Evolutionary conservation across 2,888 invertebrate species (phyloP).

Genomic region (Rhagophthalmus giganteus): DNA sequence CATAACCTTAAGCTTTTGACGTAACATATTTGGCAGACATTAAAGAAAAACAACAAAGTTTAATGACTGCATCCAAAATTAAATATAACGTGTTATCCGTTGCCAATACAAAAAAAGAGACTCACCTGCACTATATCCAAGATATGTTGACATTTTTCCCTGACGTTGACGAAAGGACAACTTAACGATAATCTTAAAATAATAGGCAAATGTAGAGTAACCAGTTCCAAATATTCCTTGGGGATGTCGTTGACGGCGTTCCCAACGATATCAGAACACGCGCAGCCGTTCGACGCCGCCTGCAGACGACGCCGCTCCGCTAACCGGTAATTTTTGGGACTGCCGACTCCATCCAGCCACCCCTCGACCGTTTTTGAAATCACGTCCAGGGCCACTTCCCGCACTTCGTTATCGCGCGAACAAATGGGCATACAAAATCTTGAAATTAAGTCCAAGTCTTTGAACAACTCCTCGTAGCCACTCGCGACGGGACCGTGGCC

Average conservation of each 20-base stretch:
- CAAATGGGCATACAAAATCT: conserved; percentile 60
- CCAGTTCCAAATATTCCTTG: conserved; percentile 59
- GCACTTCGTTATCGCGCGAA: conserved; percentile 58
- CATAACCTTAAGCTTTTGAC: background rate
- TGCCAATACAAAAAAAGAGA: too few species aligned
- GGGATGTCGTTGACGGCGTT: conserved; percentile 51
- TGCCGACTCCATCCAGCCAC: conserved; percentile 60
- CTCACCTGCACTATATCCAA: conserved; percentile 63
- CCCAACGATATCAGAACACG: conserved; percentile 55
- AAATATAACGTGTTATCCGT: background rate
- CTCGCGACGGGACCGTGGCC: conserved; percentile 34
- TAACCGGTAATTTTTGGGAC: conserved; percentile 55
- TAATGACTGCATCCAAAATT: background rate
- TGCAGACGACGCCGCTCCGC: conserved; percentile 50
- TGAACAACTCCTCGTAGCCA: conserved; percentile 44
- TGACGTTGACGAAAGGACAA: conserved; percentile 64
- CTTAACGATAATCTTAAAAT: conserved; percentile 61
- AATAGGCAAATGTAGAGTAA: conserved; percentile 61
- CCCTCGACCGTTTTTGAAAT: conserved; percentile 60
- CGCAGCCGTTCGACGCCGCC: conserved; percentile 51
- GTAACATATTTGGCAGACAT: background rate
- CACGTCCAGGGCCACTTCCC: conserved; percentile 58
- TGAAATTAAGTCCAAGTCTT: conserved; percentile 57
- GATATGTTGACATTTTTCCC: conserved; percentile 62
- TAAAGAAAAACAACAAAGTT: background rate